Evolutionary conservation across 2,888 invertebrate species (phyloP).

Genomic region (Brachyopa scutellaris): DNA sequence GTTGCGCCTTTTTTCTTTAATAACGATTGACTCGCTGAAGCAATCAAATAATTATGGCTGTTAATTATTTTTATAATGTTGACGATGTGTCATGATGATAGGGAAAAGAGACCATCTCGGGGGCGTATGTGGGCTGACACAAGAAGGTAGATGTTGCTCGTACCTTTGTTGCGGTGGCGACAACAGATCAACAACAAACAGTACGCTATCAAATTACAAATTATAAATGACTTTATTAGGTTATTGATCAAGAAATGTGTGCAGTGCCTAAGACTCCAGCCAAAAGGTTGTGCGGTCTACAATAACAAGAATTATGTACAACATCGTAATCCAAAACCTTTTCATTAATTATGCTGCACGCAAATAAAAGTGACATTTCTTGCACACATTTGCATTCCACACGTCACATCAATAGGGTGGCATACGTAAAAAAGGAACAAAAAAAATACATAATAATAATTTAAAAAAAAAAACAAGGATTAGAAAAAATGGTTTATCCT

Average conservation of each 20-base stretch:
- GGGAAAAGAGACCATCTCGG: neutral
- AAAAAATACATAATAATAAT: no score
- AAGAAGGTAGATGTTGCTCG: slow-evolving; percentile 4
- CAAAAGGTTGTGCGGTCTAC: slow-evolving; percentile 42
- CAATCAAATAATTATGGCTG: slow-evolving; percentile 57
- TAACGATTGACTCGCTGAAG: slow-evolving; percentile 50
- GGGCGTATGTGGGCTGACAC: neutral
- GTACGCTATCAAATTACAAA: slow-evolving; percentile 55
- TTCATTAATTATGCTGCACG: slow-evolving; percentile 51
- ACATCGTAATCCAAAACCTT: slow-evolving; percentile 51
- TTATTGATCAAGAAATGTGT: slow-evolving; percentile 48
- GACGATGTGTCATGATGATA: slow-evolving; percentile 31
- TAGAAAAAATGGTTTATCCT: no score
- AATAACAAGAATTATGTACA: slow-evolving; percentile 25
- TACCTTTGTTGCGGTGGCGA: slow-evolving; percentile 15
- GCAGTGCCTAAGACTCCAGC: no score
- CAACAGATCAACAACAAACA: slow-evolving; percentile 13
- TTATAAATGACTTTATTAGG: slow-evolving; percentile 60
- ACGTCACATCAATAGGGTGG: slow-evolving; percentile 1
- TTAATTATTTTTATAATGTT: slow-evolving; percentile 8
- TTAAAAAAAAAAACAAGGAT: no score
- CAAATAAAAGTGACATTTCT: slow-evolving; percentile 56
- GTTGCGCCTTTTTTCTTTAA: slow-evolving; percentile 9
- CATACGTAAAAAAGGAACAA: no score
- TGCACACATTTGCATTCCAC: slow-evolving; percentile 26